phyloP scores from a whole-genome alignment of 1,140 invertebrate species.

The Trissolcus basalis region DNA sequence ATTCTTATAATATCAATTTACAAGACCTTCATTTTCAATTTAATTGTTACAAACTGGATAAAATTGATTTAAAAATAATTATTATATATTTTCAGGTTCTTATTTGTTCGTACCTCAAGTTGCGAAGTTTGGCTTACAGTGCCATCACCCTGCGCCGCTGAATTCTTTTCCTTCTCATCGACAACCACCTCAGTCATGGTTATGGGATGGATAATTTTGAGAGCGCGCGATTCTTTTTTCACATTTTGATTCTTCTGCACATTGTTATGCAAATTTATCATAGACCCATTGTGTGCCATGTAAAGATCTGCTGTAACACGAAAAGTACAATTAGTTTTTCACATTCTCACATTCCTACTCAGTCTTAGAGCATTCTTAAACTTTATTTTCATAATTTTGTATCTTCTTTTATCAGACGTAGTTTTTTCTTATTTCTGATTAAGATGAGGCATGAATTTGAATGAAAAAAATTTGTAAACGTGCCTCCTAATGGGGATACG shows the following conservation, averaged over 20 bases:
- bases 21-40: too few species aligned
- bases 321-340: too few species aligned
- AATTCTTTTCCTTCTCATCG: conserved; percentile 2
- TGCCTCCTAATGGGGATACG: conserved; percentile 62
- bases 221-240: conserved; percentile 59
- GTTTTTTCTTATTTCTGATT: background rate
- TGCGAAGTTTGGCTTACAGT: background rate
- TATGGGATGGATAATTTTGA: conserved; percentile 69
- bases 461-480: background rate
- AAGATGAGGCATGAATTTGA: too few species aligned
- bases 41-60: too few species aligned
- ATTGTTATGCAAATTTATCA: conserved; percentile 57
- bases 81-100: too few species aligned
- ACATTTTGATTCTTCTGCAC: conserved; percentile 60
- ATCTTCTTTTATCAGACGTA: too few species aligned
- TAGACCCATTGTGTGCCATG: conserved; percentile 64
- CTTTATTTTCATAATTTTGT: too few species aligned
- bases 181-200: conserved; percentile 62
- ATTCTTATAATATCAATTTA: too few species aligned
- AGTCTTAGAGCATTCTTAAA: too few species aligned
- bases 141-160: background rate
- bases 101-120: too few species aligned
- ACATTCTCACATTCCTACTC: too few species aligned
- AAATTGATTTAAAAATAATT: too few species aligned
- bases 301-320: conserved; percentile 65